A percentile compares a stretch with the other conserved stretches of the same genome.
Conservation (phyloP, 1,140 invertebrate genomes). For the Neodiprion virginianus region DNA sequence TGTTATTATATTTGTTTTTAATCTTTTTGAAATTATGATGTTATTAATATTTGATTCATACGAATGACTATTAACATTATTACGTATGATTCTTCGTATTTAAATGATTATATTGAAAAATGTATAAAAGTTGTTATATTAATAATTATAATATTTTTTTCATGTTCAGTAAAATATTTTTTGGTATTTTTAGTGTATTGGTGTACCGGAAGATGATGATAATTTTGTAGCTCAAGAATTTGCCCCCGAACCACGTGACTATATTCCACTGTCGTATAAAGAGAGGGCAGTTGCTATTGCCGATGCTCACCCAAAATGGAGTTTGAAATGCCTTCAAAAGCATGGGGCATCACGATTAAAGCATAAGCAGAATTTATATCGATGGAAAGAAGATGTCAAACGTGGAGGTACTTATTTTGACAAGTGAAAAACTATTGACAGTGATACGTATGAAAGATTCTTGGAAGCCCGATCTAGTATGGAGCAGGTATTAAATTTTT, state of each 20-base stretch:
- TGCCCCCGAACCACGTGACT: neutral
- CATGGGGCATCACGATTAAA: neutral
- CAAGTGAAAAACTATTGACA: neutral
- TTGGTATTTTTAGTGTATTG: neutral
- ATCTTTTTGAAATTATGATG: too few relatives aligned
- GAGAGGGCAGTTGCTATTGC: slow-evolving; percentile 2
- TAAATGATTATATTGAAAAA: too few relatives aligned
- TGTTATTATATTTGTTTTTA: too few relatives aligned
- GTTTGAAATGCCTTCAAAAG: neutral
- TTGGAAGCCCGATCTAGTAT: neutral
- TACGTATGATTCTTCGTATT: too few relatives aligned
- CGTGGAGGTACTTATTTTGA: neutral
- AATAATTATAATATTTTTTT: too few relatives aligned
- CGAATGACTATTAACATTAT: too few relatives aligned
- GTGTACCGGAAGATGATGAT: slow-evolving; percentile 7
- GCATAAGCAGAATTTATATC: neutral
- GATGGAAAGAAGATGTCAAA: slow-evolving; percentile 1
- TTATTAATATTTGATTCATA: too few relatives aligned
- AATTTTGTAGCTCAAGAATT: neutral
- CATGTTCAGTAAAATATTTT: too few relatives aligned
- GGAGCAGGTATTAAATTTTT: neutral
- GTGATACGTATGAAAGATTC: neutral
- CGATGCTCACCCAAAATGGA: neutral
- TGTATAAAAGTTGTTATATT: too few relatives aligned
- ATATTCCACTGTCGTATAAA: neutral